phyloP scores from a whole-genome alignment of 2,113 vertebrate genomes.

The Lepidothrix coronata region DNA sequence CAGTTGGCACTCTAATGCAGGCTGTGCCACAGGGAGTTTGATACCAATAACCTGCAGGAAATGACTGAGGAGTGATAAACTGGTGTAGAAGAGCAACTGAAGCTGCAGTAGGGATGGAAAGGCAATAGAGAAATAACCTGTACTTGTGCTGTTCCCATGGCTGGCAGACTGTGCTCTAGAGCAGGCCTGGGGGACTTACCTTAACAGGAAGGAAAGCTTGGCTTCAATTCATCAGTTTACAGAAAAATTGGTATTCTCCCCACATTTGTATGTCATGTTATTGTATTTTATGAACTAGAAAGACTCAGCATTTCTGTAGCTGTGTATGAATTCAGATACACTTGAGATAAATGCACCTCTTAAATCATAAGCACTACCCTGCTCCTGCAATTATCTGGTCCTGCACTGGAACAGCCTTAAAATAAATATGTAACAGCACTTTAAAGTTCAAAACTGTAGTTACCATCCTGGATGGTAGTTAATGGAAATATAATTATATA shows the following conservation, averaged over 20 bases:
- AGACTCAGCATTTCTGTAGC: neutral
- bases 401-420: neutral
- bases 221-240: neutral
- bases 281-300: neutral
- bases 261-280: neutral
- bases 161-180: neutral
- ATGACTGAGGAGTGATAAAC: neutral
- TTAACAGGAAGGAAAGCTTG: neutral
- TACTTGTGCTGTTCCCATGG: neutral
- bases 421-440: neutral
- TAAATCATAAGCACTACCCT: neutral
- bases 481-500: neutral
- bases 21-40: neutral
- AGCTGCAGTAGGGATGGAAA: neutral
- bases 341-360: neutral
- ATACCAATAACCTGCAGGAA: neutral
- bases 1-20: neutral
- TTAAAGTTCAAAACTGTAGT: neutral
- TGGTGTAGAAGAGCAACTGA: neutral
- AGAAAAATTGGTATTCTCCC: neutral
- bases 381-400: neutral
- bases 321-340: neutral
- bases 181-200: neutral
- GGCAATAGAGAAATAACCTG: neutral
- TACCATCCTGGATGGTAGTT: neutral